These are phyloP conservation scores for Scaptomyza reducta DNA, from an alignment of 2,888 invertebrate genomes.

Conservation along the genomic window DNA sequence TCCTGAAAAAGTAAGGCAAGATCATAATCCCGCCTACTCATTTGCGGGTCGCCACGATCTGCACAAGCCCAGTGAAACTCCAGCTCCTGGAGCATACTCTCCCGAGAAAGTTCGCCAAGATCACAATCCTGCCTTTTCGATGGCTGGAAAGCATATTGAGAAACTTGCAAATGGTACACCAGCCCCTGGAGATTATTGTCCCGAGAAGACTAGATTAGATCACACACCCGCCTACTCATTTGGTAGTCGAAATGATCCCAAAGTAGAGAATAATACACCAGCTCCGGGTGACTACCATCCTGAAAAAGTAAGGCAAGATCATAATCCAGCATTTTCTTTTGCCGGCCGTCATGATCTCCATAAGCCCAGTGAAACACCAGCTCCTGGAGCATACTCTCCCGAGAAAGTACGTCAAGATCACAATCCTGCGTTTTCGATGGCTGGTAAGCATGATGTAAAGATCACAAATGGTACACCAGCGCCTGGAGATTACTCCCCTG, in stretches of 20 bases:
- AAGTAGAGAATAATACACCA: constrained; percentile 84
- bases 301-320: constrained; percentile 85
- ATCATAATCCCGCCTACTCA: constrained; percentile 87
- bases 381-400: constrained; percentile 87
- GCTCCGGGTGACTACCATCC: constrained; percentile 88
- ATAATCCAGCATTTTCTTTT: constrained; percentile 86
- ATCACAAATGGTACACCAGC: constrained; percentile 85
- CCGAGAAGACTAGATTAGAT: constrained; percentile 84
- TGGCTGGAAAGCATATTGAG: constrained; percentile 86
- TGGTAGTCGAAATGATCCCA: constrained; percentile 80
- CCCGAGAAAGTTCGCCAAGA: constrained; percentile 85
- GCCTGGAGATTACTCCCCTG: constrained; percentile 86
- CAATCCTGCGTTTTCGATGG: constrained; percentile 86
- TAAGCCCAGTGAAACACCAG: constrained; percentile 87
- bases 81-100: constrained; percentile 87
- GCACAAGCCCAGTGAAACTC: constrained; percentile 87
- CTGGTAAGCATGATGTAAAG: constrained; percentile 84
- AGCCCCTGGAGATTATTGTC: constrained; percentile 86
- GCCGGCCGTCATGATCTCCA: constrained; percentile 85
- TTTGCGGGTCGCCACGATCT: constrained; percentile 89
- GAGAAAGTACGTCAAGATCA: constrained; percentile 85
- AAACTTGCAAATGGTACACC: constrained; percentile 65
- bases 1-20: constrained; percentile 86
- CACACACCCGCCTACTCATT: constrained; percentile 86
- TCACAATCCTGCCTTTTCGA: constrained; percentile 85